Percentiles rank a stretch among this genome's conserved stretches.
These are phyloP conservation scores for Melieria omissa DNA, from an alignment of 2,888 invertebrate genomes.

Conservation along the genomic window DNA sequence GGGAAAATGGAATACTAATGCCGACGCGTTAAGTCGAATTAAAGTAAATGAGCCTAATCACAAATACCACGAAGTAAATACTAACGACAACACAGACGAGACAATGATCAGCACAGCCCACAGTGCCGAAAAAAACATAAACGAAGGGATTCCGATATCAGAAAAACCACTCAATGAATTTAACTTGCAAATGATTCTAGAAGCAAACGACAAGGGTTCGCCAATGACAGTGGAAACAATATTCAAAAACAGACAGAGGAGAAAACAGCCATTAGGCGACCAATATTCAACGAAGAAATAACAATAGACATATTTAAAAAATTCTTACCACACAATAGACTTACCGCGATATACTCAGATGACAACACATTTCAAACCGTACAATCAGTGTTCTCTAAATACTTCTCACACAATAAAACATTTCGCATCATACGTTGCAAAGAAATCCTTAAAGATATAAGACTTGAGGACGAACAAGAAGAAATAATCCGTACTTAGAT, in stretches of 20 bases:
- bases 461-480: slow-evolving; percentile 1
- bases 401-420: neutral
- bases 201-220: slow-evolving; percentile 20
- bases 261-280: slow-evolving; percentile 30
- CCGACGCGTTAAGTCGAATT: neutral
- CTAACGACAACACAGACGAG: neutral
- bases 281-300: slow-evolving; percentile 27
- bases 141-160: neutral
- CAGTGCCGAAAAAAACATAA: neutral
- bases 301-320: slow-evolving; percentile 38
- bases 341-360: slow-evolving; percentile 35
- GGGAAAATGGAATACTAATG: no score
- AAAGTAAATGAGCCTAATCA: no score
- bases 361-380: slow-evolving; percentile 14
- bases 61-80: neutral
- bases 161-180: slow-evolving; percentile 41
- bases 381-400: neutral
- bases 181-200: slow-evolving; percentile 38
- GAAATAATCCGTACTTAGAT: neutral
- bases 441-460: neutral
- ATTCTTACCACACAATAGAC: slow-evolving; percentile 38
- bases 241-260: slow-evolving; percentile 39
- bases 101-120: neutral
- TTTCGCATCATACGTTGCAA: slow-evolving; percentile 3
- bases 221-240: slow-evolving; percentile 32